Evolutionary conservation across 2,113 vertebrate species (phyloP).

Genomic region (Prolemur simus): DNA sequence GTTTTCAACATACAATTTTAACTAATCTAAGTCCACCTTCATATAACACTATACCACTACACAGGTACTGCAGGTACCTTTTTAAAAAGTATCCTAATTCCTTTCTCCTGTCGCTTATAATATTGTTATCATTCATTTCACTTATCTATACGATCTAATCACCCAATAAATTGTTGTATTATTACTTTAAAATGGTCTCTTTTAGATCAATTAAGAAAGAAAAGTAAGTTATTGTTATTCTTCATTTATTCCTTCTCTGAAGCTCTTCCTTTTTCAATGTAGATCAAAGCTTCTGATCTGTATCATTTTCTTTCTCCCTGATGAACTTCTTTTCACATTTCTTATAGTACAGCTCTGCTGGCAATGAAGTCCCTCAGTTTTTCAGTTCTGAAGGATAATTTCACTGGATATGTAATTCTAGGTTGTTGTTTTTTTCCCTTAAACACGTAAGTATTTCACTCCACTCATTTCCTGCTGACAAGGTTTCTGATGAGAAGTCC

Average conservation of each 20-base stretch:
- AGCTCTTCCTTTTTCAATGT: not conserved
- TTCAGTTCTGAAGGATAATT: not conserved
- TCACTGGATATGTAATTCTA: not conserved
- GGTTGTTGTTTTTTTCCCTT: not conserved
- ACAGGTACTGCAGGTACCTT: not conserved
- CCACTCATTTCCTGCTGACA: not conserved
- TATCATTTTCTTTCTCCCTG: not conserved
- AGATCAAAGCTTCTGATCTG: not conserved
- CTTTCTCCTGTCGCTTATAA: not conserved
- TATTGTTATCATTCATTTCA: not conserved
- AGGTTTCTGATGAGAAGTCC: not conserved
- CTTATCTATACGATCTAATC: not conserved
- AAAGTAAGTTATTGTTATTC: not conserved
- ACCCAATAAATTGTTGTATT: not conserved
- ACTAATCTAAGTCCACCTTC: not conserved
- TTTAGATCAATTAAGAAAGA: not conserved
- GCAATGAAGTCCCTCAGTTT: not conserved
- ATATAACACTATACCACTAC: not conserved
- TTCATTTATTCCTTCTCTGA: slow-evolving; percentile 17
- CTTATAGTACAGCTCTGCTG: not conserved
- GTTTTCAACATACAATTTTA: not conserved
- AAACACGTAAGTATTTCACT: not conserved
- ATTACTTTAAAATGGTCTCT: not conserved
- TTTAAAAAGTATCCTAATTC: not conserved
- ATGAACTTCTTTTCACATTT: not conserved